Percentiles rank a stretch among this genome's conserved stretches.
These are phyloP conservation scores for Drosophila algonquin DNA, from an alignment of 2,888 invertebrate species.

Conservation along the genomic window DNA sequence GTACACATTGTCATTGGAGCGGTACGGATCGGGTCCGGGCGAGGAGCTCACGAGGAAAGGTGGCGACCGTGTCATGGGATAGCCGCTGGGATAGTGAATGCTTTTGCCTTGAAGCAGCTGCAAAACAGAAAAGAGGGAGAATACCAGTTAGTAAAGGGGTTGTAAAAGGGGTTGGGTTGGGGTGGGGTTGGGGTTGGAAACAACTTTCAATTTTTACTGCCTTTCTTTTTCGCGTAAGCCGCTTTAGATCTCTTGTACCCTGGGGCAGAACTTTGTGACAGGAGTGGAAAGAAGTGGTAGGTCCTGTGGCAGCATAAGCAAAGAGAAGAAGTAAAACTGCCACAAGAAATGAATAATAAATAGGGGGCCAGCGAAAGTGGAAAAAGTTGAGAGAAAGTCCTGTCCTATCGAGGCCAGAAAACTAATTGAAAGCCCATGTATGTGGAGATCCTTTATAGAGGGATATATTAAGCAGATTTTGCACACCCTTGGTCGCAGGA, in stretches of 20 bases:
- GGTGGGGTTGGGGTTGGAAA: too few species aligned
- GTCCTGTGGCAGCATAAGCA: slow-evolving; percentile 24
- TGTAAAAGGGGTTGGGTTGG: too few species aligned
- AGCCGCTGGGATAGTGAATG: slow-evolving; percentile 87
- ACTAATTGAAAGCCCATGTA: not conserved
- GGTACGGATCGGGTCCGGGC: slow-evolving; percentile 88
- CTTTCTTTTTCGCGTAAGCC: slow-evolving; percentile 22
- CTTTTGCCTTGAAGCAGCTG: slow-evolving; percentile 80
- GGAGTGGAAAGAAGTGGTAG: slow-evolving; percentile 5
- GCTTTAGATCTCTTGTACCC: slow-evolving; percentile 26
- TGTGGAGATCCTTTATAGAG: not conserved
- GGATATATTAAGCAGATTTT: slow-evolving; percentile 40
- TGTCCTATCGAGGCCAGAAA: not conserved
- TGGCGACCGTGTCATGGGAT: slow-evolving; percentile 86
- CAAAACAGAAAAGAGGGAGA: slow-evolving; percentile 27
- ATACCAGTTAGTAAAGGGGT: slow-evolving; percentile 16
- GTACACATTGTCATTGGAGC: slow-evolving; percentile 90
- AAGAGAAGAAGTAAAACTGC: slow-evolving; percentile 35
- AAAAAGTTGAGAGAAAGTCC: not conserved
- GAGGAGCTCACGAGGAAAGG: slow-evolving; percentile 90
- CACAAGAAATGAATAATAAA: slow-evolving; percentile 68
- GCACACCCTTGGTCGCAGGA: not conserved
- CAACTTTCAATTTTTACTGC: slow-evolving; percentile 9
- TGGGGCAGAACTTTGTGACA: slow-evolving; percentile 40
- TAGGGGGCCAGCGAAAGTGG: slow-evolving; percentile 29